These are phyloP conservation scores for Ptilonorhynchus violaceus DNA, from an alignment of 2,113 vertebrate genomes.

Conservation along the genomic window DNA sequence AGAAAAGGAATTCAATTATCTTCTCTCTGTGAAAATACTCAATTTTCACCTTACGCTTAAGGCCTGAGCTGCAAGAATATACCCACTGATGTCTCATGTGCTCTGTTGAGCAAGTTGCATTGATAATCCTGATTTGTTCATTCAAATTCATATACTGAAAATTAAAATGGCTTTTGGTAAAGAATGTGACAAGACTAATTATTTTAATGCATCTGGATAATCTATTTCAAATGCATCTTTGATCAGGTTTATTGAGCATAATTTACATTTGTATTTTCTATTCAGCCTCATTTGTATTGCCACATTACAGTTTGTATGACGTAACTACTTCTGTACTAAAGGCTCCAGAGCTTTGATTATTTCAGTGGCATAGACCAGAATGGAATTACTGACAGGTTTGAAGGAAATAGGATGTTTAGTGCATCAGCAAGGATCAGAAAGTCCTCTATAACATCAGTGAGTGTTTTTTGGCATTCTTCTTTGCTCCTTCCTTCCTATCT, in stretches of 20 bases:
- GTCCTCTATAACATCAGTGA: not conserved
- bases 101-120: not conserved
- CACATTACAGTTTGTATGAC: not conserved
- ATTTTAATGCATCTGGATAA: not conserved
- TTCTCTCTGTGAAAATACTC: not conserved
- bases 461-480: not conserved
- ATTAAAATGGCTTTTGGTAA: not conserved
- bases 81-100: not conserved
- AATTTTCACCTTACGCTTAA: not conserved
- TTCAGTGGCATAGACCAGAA: not conserved
- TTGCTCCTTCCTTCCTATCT: not conserved
- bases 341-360: not conserved
- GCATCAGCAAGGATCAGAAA: not conserved
- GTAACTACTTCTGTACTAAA: not conserved
- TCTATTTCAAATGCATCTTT: not conserved
- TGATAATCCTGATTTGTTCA: not conserved
- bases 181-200: not conserved
- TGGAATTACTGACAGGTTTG: not conserved
- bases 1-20: not conserved
- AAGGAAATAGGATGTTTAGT: not conserved
- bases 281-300: not conserved
- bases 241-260: not conserved
- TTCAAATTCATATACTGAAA: not conserved
- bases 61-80: fast-evolving
- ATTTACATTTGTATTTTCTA: not conserved